A percentile compares a stretch with the other conserved stretches of the same genome.
phyloP scores from a whole-genome alignment of 2,888 invertebrate genomes.

The Gortyna flavago region DNA sequence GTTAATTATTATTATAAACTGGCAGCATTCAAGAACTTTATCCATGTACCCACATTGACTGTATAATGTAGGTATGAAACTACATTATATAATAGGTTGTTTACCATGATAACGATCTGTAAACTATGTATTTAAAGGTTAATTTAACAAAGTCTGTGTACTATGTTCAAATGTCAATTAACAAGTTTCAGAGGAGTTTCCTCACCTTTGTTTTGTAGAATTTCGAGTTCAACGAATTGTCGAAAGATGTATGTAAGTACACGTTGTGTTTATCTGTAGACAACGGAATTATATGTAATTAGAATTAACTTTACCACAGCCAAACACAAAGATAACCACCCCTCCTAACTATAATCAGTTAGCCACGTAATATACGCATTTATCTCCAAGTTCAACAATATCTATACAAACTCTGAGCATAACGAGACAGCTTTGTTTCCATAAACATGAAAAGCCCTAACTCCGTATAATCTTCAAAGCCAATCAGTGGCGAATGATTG shows the following conservation, averaged over 20 bases:
- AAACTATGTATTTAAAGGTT: constrained; percentile 9
- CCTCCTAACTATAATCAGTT: not conserved
- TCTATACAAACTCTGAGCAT: constrained; percentile 10
- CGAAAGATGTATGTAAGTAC: not conserved
- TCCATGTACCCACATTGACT: not conserved
- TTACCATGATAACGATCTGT: not conserved
- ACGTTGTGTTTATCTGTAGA: not conserved
- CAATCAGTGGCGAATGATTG: constrained; percentile 63
- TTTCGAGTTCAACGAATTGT: constrained; percentile 22
- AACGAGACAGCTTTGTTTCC: constrained; percentile 40
- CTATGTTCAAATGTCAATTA: constrained; percentile 21
- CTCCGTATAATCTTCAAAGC: constrained; percentile 59
- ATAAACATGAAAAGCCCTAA: constrained; percentile 53
- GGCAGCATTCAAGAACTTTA: constrained; percentile 9
- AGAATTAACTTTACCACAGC: not conserved
- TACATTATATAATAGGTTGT: not conserved
- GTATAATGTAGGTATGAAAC: not conserved
- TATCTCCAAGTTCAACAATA: constrained; percentile 15
- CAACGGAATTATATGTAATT: not conserved
- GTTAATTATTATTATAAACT: constrained; percentile 27
- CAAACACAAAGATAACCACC: not conserved
- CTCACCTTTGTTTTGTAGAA: constrained; percentile 22
- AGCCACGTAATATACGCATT: not conserved
- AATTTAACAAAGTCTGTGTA: constrained; percentile 9
- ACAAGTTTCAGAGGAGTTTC: constrained; percentile 26